A percentile compares a stretch with the other conserved stretches of the same genome.
Conservation (phyloP, 2,797 vertebrate species). For the Sebastiscus albofasciatus region DNA sequence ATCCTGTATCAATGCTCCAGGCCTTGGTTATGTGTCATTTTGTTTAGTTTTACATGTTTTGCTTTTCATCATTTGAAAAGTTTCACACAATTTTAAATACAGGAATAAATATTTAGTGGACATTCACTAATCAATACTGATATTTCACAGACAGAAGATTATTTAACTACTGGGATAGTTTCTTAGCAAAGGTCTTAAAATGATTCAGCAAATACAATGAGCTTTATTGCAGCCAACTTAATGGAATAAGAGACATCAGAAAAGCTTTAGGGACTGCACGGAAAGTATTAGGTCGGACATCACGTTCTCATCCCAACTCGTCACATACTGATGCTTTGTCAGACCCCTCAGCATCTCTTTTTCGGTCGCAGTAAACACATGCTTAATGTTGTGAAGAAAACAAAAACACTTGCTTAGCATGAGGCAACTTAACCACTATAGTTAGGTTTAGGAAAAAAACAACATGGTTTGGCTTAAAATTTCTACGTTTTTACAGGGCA, state of each 20-base stretch:
- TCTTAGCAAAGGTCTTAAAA: background rate
- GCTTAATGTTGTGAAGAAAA: too few species aligned
- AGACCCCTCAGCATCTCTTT: too few species aligned
- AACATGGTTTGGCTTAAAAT: too few species aligned
- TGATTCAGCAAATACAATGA: background rate
- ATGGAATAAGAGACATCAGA: background rate
- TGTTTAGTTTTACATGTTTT: background rate
- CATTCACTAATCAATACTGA: background rate
- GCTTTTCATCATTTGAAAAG: background rate
- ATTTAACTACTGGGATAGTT: background rate
- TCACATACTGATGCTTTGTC: too few species aligned
- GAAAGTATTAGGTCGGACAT: rapidly evolving
- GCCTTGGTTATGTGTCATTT: background rate
- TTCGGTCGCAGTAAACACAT: too few species aligned
- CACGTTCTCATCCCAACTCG: too few species aligned
- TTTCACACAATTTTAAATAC: background rate
- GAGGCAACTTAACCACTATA: too few species aligned
- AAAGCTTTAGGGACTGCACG: background rate
- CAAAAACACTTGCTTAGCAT: too few species aligned
- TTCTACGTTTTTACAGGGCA: rapidly evolving
- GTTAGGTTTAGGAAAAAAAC: too few species aligned
- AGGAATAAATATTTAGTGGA: background rate
- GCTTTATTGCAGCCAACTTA: constrained; percentile 5
- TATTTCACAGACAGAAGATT: background rate
- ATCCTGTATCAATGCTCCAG: background rate